These are phyloP conservation scores for Rhipidura dahli DNA, from an alignment of 2,113 vertebrate species.

Conservation along the genomic window DNA sequence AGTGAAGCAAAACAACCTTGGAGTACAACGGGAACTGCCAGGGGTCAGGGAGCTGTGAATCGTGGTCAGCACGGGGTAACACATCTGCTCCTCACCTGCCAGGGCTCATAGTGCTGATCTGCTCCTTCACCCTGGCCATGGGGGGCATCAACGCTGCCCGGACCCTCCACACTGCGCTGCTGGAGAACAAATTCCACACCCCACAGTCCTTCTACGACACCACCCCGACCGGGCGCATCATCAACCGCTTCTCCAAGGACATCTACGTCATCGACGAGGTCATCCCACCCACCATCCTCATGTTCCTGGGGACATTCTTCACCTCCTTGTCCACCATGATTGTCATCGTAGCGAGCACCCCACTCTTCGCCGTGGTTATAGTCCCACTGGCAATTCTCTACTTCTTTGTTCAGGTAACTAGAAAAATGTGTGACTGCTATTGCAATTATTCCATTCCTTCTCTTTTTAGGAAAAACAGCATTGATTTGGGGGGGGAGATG, in stretches of 20 bases:
- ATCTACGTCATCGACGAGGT: slow-evolving; percentile 89
- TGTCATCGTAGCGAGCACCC: slow-evolving; percentile 86
- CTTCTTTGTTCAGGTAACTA: slow-evolving; percentile 87
- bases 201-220: slow-evolving; percentile 96
- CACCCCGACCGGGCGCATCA: slow-evolving; percentile 90
- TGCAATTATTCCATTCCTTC: not conserved
- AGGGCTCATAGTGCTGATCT: slow-evolving; percentile 87
- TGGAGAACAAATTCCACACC: slow-evolving; percentile 88
- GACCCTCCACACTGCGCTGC: slow-evolving; percentile 80
- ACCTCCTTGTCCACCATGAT: slow-evolving; percentile 85
- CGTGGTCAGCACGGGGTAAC: fast-evolving
- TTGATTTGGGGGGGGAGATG: not conserved
- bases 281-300: slow-evolving; percentile 82
- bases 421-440: not conserved
- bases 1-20: not conserved
- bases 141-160: slow-evolving; percentile 84
- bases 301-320: slow-evolving; percentile 86
- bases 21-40: not conserved
- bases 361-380: slow-evolving; percentile 84
- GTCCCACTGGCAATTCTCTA: slow-evolving; percentile 84
- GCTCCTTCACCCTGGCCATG: slow-evolving; percentile 84
- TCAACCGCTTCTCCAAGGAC: slow-evolving; percentile 98
- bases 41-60: not conserved
- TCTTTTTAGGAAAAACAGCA: not conserved
- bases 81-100: not conserved